These are phyloP conservation scores for Drosophila pseudoananassae DNA, from an alignment of 1,140 invertebrate genomes.

Conservation along the genomic window DNA sequence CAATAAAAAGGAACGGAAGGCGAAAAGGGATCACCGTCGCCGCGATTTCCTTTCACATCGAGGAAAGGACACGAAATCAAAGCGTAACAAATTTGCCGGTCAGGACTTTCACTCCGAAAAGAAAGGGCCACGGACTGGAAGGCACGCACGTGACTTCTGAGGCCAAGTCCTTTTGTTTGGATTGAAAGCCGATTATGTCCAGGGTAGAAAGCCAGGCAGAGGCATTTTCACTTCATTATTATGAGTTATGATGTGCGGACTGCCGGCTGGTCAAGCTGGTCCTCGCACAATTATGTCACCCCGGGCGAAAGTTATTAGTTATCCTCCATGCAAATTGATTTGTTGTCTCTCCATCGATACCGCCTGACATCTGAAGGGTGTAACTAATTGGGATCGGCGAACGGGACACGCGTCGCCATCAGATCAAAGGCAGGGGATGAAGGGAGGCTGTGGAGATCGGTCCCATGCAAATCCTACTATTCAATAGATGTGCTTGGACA, in stretches of 20 bases:
- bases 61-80: constrained; percentile 61
- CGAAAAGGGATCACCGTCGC: constrained; percentile 14
- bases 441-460: not conserved
- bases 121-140: constrained; percentile 68
- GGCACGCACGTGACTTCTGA: constrained; percentile 71
- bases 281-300: constrained; percentile 71
- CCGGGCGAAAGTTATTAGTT: constrained; percentile 65
- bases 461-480: constrained; percentile 57
- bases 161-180: constrained; percentile 52
- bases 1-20: constrained; percentile 66
- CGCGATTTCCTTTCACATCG: constrained; percentile 56
- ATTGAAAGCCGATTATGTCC: constrained; percentile 69
- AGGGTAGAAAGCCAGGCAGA: constrained; percentile 47
- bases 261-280: constrained; percentile 43
- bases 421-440: constrained; percentile 32
- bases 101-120: constrained; percentile 49
- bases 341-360: constrained; percentile 54
- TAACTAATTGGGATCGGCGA: constrained; percentile 69
- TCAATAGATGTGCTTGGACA: constrained; percentile 73
- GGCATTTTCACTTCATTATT: constrained; percentile 77
- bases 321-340: constrained; percentile 72
- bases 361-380: constrained; percentile 66
- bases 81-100: constrained; percentile 72
- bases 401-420: constrained; percentile 57
- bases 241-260: constrained; percentile 46